Conservation (phyloP, 64 coral and sea anemone genomes). For the Pachyseris speciosa region DNA sequence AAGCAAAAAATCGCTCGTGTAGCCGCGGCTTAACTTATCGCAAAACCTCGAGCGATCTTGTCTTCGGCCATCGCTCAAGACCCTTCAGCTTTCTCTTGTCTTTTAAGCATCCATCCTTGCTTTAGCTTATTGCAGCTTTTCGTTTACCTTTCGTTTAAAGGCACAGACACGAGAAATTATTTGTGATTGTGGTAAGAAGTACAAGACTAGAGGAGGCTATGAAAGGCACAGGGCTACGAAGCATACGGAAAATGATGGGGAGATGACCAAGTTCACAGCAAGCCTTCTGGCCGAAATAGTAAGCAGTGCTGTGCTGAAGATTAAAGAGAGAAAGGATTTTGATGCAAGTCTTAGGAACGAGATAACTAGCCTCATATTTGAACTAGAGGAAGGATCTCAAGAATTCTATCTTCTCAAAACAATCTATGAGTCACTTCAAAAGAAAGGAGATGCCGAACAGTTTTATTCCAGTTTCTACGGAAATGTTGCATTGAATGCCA, state of each 20-base stretch:
- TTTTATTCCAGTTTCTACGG: constrained; percentile 10
- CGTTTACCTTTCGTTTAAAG: not conserved
- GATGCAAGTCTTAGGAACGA: not conserved
- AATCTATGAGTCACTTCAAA: not conserved
- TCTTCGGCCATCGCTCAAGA: no score
- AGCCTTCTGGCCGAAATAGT: not conserved
- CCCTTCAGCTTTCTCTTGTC: no score
- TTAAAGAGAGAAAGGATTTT: no score
- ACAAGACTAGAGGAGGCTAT: constrained; percentile 53
- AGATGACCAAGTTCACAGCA: not conserved
- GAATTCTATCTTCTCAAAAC: not conserved
- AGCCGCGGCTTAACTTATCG: no score
- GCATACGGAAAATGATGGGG: not conserved
- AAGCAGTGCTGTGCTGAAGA: no score
- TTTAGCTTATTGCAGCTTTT: not conserved
- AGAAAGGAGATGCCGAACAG: constrained; percentile 16
- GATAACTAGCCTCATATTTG: not conserved
- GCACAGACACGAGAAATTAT: not conserved
- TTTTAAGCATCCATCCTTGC: no score
- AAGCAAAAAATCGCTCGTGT: no score
- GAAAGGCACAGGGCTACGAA: constrained; percentile 30
- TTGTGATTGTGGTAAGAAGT: no score
- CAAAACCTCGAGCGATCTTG: no score
- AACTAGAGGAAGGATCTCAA: not conserved
- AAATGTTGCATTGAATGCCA: not conserved